A percentile compares a stretch with the other conserved stretches of the same genome.
Evolutionary conservation across 2,888 invertebrate species (phyloP).

Genomic region (Drosophila lutescens): DNA sequence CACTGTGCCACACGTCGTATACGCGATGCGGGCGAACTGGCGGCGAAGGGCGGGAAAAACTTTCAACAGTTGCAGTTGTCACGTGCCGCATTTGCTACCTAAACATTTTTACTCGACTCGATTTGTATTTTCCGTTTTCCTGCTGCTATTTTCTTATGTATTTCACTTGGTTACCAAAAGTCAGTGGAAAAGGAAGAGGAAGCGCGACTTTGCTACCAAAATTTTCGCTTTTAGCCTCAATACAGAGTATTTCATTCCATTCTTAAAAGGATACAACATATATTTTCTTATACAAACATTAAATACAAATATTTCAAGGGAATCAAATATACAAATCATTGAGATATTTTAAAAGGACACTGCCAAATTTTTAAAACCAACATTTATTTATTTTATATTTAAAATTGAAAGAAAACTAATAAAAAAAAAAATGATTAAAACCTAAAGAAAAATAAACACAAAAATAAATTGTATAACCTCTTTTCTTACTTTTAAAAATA

Average conservation of each 20-base stretch:
- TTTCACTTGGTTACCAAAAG: background rate
- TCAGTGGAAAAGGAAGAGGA: background rate
- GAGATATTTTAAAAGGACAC: no score
- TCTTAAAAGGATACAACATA: background rate
- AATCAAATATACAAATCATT: no score
- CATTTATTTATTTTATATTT: no score
- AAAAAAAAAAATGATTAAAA: no score
- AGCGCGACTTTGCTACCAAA: background rate
- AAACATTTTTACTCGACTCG: conserved; percentile 51
- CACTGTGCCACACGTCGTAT: conserved; percentile 54
- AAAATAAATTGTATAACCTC: no score
- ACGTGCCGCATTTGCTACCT: conserved; percentile 68
- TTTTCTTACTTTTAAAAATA: no score
- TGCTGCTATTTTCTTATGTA: conserved; percentile 9
- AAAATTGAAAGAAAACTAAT: no score
- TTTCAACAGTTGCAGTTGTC: conserved; percentile 65
- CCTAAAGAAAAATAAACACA: no score
- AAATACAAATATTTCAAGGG: no score
- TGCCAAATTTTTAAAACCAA: no score
- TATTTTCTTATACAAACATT: no score
- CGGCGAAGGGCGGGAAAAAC: conserved; percentile 34
- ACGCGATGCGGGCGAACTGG: conserved; percentile 51
- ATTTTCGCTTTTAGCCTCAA: background rate
- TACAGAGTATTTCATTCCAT: background rate
- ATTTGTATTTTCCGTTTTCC: conserved; percentile 26